These are phyloP conservation scores for Lota lota DNA, from an alignment of 2,113 vertebrate species.

Conservation along the genomic window DNA sequence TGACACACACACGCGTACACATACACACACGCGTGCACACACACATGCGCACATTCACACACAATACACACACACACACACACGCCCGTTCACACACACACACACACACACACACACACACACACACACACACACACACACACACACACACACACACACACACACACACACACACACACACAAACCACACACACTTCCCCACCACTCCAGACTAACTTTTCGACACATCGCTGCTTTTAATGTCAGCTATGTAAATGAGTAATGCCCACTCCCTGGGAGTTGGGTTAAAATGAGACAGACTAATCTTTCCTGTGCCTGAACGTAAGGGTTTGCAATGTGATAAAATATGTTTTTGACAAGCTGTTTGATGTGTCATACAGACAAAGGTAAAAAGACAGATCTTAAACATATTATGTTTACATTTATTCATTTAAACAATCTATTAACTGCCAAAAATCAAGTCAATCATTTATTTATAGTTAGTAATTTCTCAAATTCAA, in stretches of 20 bases:
- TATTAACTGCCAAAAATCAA: too few species aligned
- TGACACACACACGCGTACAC: neutral
- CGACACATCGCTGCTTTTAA: constrained; percentile 45
- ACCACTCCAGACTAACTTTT: constrained; percentile 22
- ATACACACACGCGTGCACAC: constrained; percentile 7
- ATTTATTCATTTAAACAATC: too few species aligned
- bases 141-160: constrained; percentile 4
- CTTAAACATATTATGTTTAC: too few species aligned
- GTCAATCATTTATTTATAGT: too few species aligned
- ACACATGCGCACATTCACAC: neutral
- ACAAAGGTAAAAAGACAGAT: too few species aligned
- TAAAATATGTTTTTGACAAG: too few species aligned
- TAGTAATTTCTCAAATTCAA: too few species aligned
- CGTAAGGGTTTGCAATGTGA: too few species aligned
- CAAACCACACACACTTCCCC: constrained; percentile 2
- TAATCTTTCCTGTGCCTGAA: too few species aligned
- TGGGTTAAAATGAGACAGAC: neutral
- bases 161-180: constrained; percentile 9
- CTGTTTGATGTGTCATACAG: too few species aligned
- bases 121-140: neutral
- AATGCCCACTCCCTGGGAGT: constrained; percentile 1
- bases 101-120: constrained; percentile 1
- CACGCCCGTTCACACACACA: neutral
- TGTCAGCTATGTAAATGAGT: constrained; percentile 18
- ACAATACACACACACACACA: constrained; percentile 5